Base-by-base conservation (phyloP, 2,888 invertebrate genomes). In the Mythimna albipuncta region DNA sequence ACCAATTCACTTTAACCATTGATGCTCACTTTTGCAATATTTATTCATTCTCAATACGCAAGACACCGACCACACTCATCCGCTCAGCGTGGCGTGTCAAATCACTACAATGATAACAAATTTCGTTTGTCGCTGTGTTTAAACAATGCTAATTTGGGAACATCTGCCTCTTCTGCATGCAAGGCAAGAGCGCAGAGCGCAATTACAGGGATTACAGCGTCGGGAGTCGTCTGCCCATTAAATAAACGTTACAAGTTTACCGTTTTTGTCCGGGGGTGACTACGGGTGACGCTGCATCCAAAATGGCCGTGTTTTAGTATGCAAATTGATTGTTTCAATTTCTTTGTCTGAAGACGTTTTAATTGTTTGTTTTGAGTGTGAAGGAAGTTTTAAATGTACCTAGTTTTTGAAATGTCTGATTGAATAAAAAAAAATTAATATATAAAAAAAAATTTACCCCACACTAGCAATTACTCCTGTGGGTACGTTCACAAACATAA, bases 161-260 rank as follows among this genome's bases (percentile, higher is more conserved):
- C 94, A 94, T 93, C 93, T 94, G 94, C 85, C 93, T 94, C 93
- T 82, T 95, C 89, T 91, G 93, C 91, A 94, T 94, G 94, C 94
- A 92, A 89, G 88, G 90, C 91, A 74, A 78, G 80, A 83, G 85
- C 86, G 91, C 92, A 78, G 83, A 83, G 85, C 86, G 91, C 92
- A 92, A 95, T 95, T 93, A 95, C 91, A 85, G 88, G 91, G 93
- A 95, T 94, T 94, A 94, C 93, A 92, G 91, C 92, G 88, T 86
- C 87, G 87, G 85, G 87, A 89, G 92, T 90, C 91, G 91, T 89
- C 88, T 90, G 89, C 89, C 91, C 92, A 94, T 95, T 94, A 94
- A 93, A 94, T 89, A 89, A 91, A 90, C 94, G 92, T 94, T 94
- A 93, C 89, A 88, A 89, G 85, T 86, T 90, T 92, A 91, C 92